phyloP scores from a whole-genome alignment of 2,113 vertebrate species.

The Lepus europaeus region DNA sequence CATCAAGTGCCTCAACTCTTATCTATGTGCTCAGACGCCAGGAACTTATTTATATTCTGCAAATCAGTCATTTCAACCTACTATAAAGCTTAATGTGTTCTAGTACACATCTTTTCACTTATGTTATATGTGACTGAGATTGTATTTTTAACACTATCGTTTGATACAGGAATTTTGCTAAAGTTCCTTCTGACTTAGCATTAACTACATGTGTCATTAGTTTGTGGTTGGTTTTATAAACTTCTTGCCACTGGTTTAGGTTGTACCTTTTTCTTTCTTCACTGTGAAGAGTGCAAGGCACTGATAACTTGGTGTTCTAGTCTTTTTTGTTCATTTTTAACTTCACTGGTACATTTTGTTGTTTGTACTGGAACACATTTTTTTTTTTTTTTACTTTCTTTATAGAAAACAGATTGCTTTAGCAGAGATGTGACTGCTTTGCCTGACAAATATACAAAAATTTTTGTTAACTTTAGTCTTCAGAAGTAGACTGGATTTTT shows the following conservation, averaged over 20 bases:
- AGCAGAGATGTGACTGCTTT: background rate
- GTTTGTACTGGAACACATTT: background rate
- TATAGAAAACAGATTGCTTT: conserved; percentile 29
- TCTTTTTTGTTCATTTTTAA: background rate
- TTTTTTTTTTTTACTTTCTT: conserved; percentile 33
- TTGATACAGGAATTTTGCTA: conserved; percentile 29
- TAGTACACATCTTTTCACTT: background rate
- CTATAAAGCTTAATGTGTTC: background rate
- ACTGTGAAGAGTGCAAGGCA: background rate
- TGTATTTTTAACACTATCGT: background rate
- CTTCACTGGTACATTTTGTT: conserved; percentile 7
- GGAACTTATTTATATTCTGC: background rate
- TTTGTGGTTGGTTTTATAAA: conserved; percentile 22
- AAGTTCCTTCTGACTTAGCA: conserved; percentile 34
- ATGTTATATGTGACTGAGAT: background rate
- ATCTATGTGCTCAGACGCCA: background rate
- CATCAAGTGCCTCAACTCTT: conserved; percentile 10
- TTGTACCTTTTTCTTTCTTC: background rate
- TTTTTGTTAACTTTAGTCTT: background rate
- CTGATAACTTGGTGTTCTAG: background rate
- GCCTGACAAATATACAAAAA: conserved; percentile 8
- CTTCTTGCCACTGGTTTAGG: background rate
- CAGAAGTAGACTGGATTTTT: background rate
- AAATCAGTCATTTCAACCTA: background rate
- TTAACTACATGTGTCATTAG: background rate